Evolutionary conservation across 37 sponge, comb jelly and placozoan species (phyloP), one percentile per base, ranked within the genome.

Genomic region (Haliclona indistincta): DNA sequence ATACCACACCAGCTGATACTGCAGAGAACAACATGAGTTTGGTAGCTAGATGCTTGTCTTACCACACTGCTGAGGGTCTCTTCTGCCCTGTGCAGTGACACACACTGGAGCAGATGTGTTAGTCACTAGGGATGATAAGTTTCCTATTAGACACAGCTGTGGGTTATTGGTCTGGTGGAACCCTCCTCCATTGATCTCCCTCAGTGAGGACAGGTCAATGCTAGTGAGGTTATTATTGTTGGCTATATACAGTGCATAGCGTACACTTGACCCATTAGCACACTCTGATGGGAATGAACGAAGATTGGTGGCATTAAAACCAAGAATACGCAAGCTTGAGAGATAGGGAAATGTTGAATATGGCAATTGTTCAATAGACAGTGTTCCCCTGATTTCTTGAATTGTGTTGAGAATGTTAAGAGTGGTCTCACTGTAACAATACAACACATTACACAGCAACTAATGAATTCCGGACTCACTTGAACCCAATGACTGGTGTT

Each of bases 191-290:
- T 43, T 49, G 29, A 81, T 58, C 33, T 54, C 43, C 38, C 71
- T 65, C 33, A 87, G 64, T n/a, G 71, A 76, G n/a, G 69, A 67
- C 11, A 86, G 64, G 66, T 83, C 83, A 8, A 83, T 56, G n/a
- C 72, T 30, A 13, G 23, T 32, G 29, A 73, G 19, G 34, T 37
- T 52, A 37, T 5, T 10, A 36, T 70, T 63, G 29, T 29, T 1
- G 30, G 64, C 35, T 34, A 63, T 2, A n/a, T n/a, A n/a, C n/a
- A n/a, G 3, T 42, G 42, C 11, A 15, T 66, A 38, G 25, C 28
- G 11, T 8, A 25, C 60, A 47, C 49, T 42, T 43, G 38, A 1
- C 47, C 26, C 5, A 5, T 36, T 34, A 56, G n/a, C n/a, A n/a
- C n/a, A n/a, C n/a, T n/a, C n/a, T n/a, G 63, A 36, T 32, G 49